Base-by-base conservation (phyloP, 2,113 vertebrate species). In the rabbit (Oryctolagus cuniculus) region DNA sequence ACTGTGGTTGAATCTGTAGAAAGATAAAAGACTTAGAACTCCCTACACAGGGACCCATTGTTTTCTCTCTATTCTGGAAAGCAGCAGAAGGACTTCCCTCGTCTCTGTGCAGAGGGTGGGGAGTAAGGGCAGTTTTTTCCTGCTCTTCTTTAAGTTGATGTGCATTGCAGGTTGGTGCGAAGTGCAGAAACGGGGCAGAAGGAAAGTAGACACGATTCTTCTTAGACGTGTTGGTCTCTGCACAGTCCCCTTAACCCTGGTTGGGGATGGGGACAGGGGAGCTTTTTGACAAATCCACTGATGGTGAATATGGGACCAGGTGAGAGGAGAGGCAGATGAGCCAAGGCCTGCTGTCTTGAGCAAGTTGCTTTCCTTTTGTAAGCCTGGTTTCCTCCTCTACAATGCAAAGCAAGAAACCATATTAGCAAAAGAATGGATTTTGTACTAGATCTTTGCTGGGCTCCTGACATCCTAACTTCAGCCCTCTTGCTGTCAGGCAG, bases 1-100 rank as follows among this genome's bases (percentile, higher is more conserved):
- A 99, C 96, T 97, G 99, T 99, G 99, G 99, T 98, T 99, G 99
- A 99, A 99, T 99, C 98, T 98, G 98, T 98, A 99, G 98, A 98
- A 99, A 99, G 99, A 99, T 99, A 98, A 99, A 99, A 99, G 99
- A 98, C 98, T 98, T 98, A 97, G 98, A 99, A 98, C 98, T 98
- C 98, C 98, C 98, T 98, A 98, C 98, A 98, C 98, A 97, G 98
- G 95, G 98, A 96, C 96, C 97, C 98, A 98, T 98, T 99, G 99
- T 98, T 98, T 97, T 98, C 98, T 97, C 98, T 98, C 96, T 98
- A 96, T 97, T 98, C 98, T 98, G 96, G 97, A 97, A 98, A 97
- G 98, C 96, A 98, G 97, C 97, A 98, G 98, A 98, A 98, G 93
- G 97, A 97, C 95, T 95, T 98, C 97, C 67, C 96, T 91, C 61